Base-by-base conservation (phyloP, 2,888 invertebrate species). In the Rutpela maculata region DNA sequence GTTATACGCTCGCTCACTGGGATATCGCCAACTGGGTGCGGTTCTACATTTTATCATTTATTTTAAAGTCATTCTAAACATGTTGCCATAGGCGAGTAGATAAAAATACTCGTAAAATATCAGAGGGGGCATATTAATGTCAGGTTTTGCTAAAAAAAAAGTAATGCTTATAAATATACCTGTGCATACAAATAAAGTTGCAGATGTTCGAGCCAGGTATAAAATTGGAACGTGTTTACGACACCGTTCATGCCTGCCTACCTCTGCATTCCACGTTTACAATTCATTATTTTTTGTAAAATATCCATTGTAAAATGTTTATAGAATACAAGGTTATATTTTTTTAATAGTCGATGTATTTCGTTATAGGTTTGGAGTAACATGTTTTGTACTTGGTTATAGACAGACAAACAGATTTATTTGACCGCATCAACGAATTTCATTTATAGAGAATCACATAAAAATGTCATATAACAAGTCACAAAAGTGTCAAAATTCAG, bases 1-100 rank as follows among this genome's bases (percentile, higher is more conserved):
- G 57, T 35, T 35, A 59, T 38, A 35, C 38, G 31, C 68, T 65
- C 62, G 19, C 67, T 70, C 59, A 59, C 70, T 60, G 70, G 26
- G 70, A 31, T 60, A 50, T 60, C 15, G 70, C 70, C 69, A 69
- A 19, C 69, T 70, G 70, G 70, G 70, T 60, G 70, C 43, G 70
- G 70, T 60, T 70, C 70, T 38, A 43, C 60, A 12, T 60, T 38
- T 50, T 38, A 43, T 70, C 12, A n/a, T 70, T 62, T 57, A 62
- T 70, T 43, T 70, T 26, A 59, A 69, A 35, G 57, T 59, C 38
- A 69, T 69, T 69, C 57, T 35, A 57, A 57, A 38, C 35, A 35
- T 59, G 69, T 50, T 22, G 56, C 6, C 69, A 35, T 57, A 35
- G 35, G 35, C 22, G 35, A 31, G 69, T 56, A 59, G n/a, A 56